These are phyloP conservation scores for Bovichtus variegatus DNA, from an alignment of 2,797 vertebrate species.

Conservation along the genomic window DNA sequence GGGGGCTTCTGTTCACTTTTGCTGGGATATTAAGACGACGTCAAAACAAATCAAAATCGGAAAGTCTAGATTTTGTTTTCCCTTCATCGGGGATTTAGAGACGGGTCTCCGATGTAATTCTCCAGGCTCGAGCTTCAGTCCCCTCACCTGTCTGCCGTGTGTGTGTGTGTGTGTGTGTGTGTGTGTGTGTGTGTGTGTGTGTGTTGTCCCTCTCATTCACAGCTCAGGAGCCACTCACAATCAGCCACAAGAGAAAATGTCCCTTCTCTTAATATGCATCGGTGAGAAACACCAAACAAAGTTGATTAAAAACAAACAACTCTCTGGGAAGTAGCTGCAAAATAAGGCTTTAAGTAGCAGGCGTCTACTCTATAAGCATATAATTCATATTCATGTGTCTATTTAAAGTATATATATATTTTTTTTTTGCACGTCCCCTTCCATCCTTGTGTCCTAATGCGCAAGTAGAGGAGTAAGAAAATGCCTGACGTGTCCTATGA, in stretches of 20 bases:
- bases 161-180: too few species aligned
- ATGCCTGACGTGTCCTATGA: constrained; percentile 4
- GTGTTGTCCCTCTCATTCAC: neutral
- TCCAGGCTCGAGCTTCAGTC: neutral
- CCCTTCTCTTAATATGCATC: neutral
- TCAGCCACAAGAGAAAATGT: neutral
- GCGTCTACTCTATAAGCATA: constrained; percentile 69
- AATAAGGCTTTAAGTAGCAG: too few species aligned
- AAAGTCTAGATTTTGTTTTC: neutral
- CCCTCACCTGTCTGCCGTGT: neutral
- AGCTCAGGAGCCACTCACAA: constrained; percentile 5
- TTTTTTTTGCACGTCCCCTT: constrained; percentile 28
- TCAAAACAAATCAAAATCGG: constrained; percentile 51
- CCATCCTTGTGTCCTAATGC: constrained; percentile 31
- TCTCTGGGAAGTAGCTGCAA: too few species aligned
- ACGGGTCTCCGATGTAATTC: constrained; percentile 15
- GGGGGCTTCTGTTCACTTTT: constrained; percentile 60
- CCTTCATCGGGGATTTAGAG: constrained; percentile 20
- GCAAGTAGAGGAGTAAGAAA: constrained; percentile 44
- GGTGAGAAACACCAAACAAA: neutral
- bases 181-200: too few species aligned
- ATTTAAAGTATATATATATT: constrained; percentile 85
- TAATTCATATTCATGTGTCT: constrained; percentile 79
- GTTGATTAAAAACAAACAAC: constrained; percentile 2
- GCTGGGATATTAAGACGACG: constrained; percentile 41